These are phyloP conservation scores for Ennomos fuscantarius DNA, from an alignment of 2,888 invertebrate species.

Conservation along the genomic window DNA sequence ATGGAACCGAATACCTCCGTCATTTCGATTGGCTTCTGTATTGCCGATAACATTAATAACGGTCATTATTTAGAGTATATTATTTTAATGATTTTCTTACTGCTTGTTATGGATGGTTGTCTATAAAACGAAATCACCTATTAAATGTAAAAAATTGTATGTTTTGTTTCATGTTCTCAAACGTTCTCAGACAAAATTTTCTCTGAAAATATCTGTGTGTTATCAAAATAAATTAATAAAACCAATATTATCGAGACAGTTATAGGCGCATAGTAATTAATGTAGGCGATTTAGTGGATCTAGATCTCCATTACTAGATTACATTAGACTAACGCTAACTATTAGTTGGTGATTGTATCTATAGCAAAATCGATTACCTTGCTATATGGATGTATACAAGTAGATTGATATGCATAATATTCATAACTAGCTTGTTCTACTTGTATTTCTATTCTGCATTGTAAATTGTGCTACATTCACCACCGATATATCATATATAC, in stretches of 20 bases:
- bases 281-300: conserved; percentile 24
- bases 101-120: conserved; percentile 44
- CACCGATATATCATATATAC: background rate
- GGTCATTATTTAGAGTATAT: conserved; percentile 62
- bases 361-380: conserved; percentile 36
- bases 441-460: conserved; percentile 1
- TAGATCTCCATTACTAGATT: conserved; percentile 36
- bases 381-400: conserved; percentile 19
- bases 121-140: conserved; percentile 44
- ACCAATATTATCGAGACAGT: background rate
- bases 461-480: conserved; percentile 6
- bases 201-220: background rate
- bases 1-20: conserved; percentile 66
- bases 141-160: conserved; percentile 38
- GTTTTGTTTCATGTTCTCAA: conserved; percentile 24
- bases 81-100: conserved; percentile 61
- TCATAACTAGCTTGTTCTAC: background rate
- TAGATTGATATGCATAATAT: background rate
- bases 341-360: conserved; percentile 33
- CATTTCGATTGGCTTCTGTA: conserved; percentile 76
- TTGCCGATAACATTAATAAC: conserved; percentile 70
- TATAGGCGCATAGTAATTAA: conserved; percentile 13
- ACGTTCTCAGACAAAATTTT: background rate
- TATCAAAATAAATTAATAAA: conserved; percentile 6
- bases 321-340: conserved; percentile 27